Base-by-base conservation (phyloP, 2,888 invertebrate genomes). In the Athalia rosae region DNA sequence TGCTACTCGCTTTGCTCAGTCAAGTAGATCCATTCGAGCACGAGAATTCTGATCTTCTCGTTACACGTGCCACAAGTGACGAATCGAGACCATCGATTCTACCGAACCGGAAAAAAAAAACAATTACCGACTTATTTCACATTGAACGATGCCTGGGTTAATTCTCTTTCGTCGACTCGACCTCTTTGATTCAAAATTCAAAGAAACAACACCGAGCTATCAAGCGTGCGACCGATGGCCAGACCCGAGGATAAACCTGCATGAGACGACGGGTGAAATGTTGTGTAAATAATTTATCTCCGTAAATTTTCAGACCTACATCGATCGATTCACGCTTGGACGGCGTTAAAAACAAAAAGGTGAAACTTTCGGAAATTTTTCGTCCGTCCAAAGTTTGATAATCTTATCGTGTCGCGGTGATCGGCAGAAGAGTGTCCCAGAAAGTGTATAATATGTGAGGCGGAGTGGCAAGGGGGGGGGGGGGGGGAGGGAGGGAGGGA, bases 401-500 rank as follows among this genome's bases (percentile, higher is more conserved):
- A 71, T 71, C 71, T 56, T 56, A 71, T 71, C 71, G 58, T 4
- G 41, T 58, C 9, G 45, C n/a, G n/a, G 43, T 45, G 45, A 71
- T 45, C 56, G 58, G 41, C 45, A 56, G 11, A 0, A 9, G 43
- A 58, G 45, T 45, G 56, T 56, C 58, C 58, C 56, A 4, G 43
- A 58, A 56, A n/a, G 71, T 15, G n/a, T 7, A 53, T 7, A 53
- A 53, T n/a, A 53, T 7, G 67, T 48, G 53, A 61, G 15, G 66
- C n/a, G 7, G 13, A 13, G 9, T n/a, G n/a, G n/a, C n/a, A n/a
- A n/a, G 9, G 8, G n/a, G 13, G n/a, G 11, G 53, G 11, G 9
- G 4, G 13, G 73, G 13, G 43, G 28, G 45, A 13, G 3, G 62
- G 45, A 28, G 61, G 53, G 9, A 9, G 13, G 28, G 50, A 63